Evolutionary conservation across 2,113 vertebrate species (phyloP), one percentile per base, ranked within the genome.

Genomic region (Garra rufa): DNA sequence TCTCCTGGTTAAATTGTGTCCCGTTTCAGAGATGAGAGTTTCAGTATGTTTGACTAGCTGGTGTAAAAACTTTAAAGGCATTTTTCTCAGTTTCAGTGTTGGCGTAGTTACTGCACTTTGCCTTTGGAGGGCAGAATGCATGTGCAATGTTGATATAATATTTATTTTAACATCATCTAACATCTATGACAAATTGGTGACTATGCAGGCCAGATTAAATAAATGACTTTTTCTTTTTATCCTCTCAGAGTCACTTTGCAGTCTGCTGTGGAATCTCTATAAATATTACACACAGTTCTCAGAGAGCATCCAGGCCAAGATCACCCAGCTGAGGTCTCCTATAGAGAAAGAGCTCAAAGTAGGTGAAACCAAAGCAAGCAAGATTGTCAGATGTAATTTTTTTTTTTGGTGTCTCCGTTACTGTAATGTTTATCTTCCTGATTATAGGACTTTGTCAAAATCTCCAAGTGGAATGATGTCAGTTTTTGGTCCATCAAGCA

Each of bases 401-500:
- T 0, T 9, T 79, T 74, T n/a, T n/a, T 61, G 14, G 6, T 13
- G 30, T 26, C 4, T 81, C 11, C 21, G 52, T 38, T 26, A 19
- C 43, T 63, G 8, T 15, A 17, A 6, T 21, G 3, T 57, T 24
- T 73, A 43, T 89, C 48, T 75, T 38, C 0, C n/a, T 5, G 21
- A 82, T 9, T 86, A 80, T 81, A 99, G 98, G 97, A 97, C 91
- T 99, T 99, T 94, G 96, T 99, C 77, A 98, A 98, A 92, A 99
- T 99, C 92, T 98, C 96, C 0, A 97, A 92, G 86, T 99, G 98
- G 98, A 99, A 98, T 73, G 98, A 99, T 19, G 96, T 97, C 87
- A 99, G 96, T 89, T 99, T 99, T 92, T 99, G 98, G 98, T 95
- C 98, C 87, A 95, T 99, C 89, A 99, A 99, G 73, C 97, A 98